Evolutionary conservation across 2,888 invertebrate species (phyloP).

Genomic region (Ceratothoa steindachneri): DNA sequence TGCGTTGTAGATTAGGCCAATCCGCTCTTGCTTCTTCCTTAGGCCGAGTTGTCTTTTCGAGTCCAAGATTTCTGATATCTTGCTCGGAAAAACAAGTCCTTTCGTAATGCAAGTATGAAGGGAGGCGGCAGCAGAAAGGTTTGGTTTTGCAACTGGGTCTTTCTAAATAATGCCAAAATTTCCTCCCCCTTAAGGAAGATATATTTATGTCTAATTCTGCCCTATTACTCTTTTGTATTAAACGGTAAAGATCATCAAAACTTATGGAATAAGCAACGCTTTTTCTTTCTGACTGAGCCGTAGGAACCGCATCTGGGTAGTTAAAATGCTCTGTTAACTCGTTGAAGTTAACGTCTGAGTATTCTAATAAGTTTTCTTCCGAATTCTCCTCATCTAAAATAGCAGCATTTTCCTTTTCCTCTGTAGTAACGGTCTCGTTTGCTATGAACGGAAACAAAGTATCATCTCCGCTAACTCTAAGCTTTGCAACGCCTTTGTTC

Average conservation of each 20-base stretch:
- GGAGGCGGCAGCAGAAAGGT: neutral
- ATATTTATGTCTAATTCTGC: no score
- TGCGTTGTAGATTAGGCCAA: neutral
- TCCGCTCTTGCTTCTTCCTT: neutral
- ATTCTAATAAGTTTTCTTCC: neutral
- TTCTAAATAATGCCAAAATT: no score
- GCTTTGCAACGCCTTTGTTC: neutral
- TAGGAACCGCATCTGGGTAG: neutral
- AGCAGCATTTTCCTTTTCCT: neutral
- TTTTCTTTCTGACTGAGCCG: neutral
- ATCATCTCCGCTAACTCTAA: no score
- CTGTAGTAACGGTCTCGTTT: neutral
- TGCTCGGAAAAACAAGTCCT: neutral
- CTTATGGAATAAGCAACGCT: neutral
- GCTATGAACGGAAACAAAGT: neutral
- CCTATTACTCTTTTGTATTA: no score
- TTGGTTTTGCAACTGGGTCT: no score
- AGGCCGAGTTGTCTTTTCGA: neutral
- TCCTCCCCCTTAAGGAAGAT: no score
- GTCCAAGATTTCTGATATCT: neutral
- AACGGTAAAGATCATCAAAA: neutral
- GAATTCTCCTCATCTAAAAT: neutral
- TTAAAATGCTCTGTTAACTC: neutral
- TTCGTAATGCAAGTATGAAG: neutral
- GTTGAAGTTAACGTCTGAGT: neutral